Base-by-base conservation (phyloP, 2,113 vertebrate genomes). In the Syngnathus scovelli region DNA sequence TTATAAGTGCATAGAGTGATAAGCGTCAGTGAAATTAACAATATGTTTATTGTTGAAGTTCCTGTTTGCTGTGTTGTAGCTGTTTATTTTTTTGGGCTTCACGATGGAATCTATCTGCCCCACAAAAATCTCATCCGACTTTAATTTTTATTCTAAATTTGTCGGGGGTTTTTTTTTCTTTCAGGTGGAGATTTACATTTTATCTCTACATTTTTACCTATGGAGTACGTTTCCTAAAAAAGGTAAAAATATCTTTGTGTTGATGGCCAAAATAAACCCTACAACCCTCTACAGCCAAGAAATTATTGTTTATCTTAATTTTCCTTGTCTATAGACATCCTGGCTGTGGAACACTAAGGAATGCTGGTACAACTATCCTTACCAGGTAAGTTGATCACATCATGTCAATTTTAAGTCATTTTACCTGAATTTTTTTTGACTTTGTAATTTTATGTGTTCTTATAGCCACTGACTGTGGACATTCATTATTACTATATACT, bases 141-240 rank as follows among this genome's bases (percentile, higher is more conserved):
- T 15, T 3, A 23, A 33, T 33, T 33, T 56, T 56, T 15, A 55
- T 55, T 15, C 54, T 54, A 23, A 54, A 12, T 54, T 1, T 16
- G 13, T 56, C 27, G 27, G 27, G 27, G 27, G 1, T 36, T 36
- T 16, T 36, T 56, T 5, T 56, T 56, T 16, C 36, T 55, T 5
- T 60, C 90, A 99, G 97, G 95, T 99, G 96, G 97, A 93, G 91
- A 89, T 98, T 98, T 88, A 94, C 95, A 41, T 99, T 98, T 93
- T 94, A 92, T 86, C 92, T 99, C 66, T 98, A 98, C 86, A 92
- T 98, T 88, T 98, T 99, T 90, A 96, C 92, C 72, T 99, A 97
- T 21, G 96, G 96, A 86, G 91, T 95, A 58, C 93, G 95, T 70
- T 95, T 96, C 83, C 93, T 99, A 80, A 97, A 96, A 92, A 96